A percentile compares a stretch with the other conserved stretches of the same genome.
Evolutionary conservation across 1,140 invertebrate species (phyloP).

Genomic region (Caenorhabditis brenneri): DNA sequence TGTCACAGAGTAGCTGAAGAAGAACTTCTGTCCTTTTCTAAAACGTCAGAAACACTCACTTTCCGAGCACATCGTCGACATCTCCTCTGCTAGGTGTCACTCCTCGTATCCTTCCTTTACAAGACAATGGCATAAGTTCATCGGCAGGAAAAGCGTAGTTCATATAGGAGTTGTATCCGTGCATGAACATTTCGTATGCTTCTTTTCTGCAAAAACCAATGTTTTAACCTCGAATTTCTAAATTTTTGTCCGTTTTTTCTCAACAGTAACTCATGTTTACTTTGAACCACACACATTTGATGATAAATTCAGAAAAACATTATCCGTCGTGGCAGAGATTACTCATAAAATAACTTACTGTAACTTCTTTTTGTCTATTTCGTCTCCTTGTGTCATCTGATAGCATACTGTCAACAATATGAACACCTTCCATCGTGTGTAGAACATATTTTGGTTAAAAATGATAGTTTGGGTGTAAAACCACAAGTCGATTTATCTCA

Average conservation of each 20-base stretch:
- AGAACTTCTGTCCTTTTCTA: background rate
- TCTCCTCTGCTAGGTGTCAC: constrained; percentile 85
- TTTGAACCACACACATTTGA: too few species aligned
- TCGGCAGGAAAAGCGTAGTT: constrained; percentile 92
- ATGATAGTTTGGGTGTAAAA: background rate
- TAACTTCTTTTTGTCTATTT: background rate
- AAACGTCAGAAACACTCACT: constrained; percentile 78
- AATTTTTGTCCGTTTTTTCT: too few species aligned
- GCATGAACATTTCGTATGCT: constrained; percentile 91
- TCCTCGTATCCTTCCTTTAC: constrained; percentile 84
- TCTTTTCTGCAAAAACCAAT: constrained; percentile 81
- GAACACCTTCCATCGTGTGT: constrained; percentile 30
- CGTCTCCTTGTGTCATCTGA: background rate
- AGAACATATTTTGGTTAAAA: background rate
- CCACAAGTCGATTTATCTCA: background rate
- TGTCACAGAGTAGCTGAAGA: constrained; percentile 87
- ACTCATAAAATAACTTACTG: background rate
- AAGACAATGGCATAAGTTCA: constrained; percentile 95
- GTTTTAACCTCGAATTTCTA: too few species aligned
- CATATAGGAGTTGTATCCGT: constrained; percentile 96
- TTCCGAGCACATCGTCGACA: constrained; percentile 92
- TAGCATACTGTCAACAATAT: background rate
- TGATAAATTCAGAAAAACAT: too few species aligned
- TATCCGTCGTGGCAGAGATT: background rate
- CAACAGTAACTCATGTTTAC: too few species aligned